phyloP scores from a whole-genome alignment of 2,888 invertebrate species.

The Xylophagus ater region DNA sequence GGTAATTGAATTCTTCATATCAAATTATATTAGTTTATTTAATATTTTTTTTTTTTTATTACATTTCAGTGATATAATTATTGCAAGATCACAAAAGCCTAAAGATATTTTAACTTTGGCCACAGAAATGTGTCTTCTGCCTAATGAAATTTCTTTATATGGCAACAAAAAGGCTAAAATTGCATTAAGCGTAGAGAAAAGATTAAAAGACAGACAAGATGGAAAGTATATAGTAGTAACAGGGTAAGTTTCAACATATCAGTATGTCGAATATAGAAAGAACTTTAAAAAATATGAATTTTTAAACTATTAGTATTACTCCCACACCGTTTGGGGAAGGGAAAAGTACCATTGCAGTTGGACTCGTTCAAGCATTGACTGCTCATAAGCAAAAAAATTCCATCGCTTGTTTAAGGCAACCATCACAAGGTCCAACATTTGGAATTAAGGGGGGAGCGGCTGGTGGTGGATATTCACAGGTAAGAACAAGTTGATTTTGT shows the following conservation, averaged over 20 bases:
- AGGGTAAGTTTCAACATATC: conserved; percentile 51
- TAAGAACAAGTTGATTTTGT: conserved; percentile 25
- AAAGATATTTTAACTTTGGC: conserved; percentile 71
- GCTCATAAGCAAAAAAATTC: conserved; percentile 76
- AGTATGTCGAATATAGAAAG: neutral
- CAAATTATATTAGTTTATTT: conserved; percentile 5
- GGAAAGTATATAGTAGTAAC: conserved; percentile 94
- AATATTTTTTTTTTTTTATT: conserved; percentile 4
- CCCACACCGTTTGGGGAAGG: conserved; percentile 99
- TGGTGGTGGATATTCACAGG: conserved; percentile 93
- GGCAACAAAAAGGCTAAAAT: conserved; percentile 94
- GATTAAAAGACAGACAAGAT: conserved; percentile 53
- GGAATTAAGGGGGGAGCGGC: conserved; percentile 98
- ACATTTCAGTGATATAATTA: conserved; percentile 65
- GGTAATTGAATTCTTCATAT: conserved; percentile 40
- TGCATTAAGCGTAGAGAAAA: conserved; percentile 63
- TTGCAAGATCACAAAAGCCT: conserved; percentile 79
- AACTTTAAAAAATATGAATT: neutral
- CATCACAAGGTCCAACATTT: conserved; percentile 98
- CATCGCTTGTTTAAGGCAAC: conserved; percentile 90
- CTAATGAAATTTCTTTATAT: conserved; percentile 76
- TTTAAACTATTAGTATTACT: conserved; percentile 62
- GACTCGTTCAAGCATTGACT: conserved; percentile 82
- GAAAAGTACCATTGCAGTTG: conserved; percentile 91
- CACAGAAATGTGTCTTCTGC: conserved; percentile 69